Conservation (phyloP, 2,113 vertebrate species). For the Oxyruncus cristatus region DNA sequence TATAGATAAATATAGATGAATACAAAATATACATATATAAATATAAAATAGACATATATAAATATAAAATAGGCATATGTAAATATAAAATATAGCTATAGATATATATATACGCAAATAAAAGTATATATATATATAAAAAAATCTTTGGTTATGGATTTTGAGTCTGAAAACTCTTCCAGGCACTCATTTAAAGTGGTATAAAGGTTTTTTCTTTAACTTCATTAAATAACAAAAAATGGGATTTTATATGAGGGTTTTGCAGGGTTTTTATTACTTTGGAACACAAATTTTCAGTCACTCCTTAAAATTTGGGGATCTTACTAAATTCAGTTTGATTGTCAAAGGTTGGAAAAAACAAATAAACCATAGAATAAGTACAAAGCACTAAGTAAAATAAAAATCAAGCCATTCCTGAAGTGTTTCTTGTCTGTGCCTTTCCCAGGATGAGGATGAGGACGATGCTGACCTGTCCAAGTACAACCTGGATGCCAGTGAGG, state of each 20-base stretch:
- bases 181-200: background rate
- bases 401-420: fast-evolving
- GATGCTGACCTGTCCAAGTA: constrained; percentile 96
- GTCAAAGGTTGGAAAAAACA: background rate
- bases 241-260: fast-evolving
- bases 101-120: background rate
- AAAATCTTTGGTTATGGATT: background rate
- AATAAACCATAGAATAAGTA: fast-evolving
- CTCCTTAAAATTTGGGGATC: background rate
- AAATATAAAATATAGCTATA: background rate
- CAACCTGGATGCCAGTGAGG: constrained; percentile 90
- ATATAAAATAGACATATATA: background rate
- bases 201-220: background rate
- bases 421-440: background rate
- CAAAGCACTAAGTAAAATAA: background rate
- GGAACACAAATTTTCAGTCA: background rate
- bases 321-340: fast-evolving
- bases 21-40: background rate
- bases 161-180: background rate
- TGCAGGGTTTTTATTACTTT: background rate
- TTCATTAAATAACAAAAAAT: background rate
- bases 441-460: constrained; percentile 88
- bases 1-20: background rate
- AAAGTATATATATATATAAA: too few relatives aligned
- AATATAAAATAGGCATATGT: too few relatives aligned